A percentile compares a stretch with the other conserved stretches of the same genome.
phyloP scores from a whole-genome alignment of 2,797 vertebrate species.

The Novumbra hubbsi region DNA sequence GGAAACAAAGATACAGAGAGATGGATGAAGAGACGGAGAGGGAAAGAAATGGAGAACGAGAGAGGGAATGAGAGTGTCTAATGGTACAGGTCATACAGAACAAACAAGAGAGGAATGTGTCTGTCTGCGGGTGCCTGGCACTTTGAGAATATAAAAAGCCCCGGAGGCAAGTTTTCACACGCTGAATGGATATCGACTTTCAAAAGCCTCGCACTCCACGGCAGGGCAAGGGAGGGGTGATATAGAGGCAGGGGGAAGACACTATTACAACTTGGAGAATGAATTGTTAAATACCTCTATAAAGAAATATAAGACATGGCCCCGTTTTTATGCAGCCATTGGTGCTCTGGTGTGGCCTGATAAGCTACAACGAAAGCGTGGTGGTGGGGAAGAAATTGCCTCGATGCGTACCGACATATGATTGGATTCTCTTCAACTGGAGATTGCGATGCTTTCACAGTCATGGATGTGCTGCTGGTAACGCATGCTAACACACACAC shows the following conservation, averaged over 20 bases:
- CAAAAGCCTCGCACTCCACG: constrained; percentile 59
- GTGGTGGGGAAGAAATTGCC: constrained; percentile 9
- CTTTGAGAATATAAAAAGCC: constrained; percentile 61
- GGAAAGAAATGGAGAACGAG: constrained; percentile 22
- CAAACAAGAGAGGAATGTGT: constrained; percentile 61
- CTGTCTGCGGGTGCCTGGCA: constrained; percentile 44
- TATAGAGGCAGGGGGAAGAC: constrained; percentile 63
- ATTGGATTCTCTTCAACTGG: constrained; percentile 47
- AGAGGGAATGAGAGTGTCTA: constrained; percentile 28
- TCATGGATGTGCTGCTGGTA: constrained; percentile 22
- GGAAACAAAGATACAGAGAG: constrained; percentile 2
- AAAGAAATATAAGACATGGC: constrained; percentile 78
- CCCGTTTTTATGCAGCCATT: constrained; percentile 70
- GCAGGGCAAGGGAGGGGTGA: constrained; percentile 48
- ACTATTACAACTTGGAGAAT: constrained; percentile 77
- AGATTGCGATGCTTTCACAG: constrained; percentile 30
- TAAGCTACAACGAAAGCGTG: constrained; percentile 29
- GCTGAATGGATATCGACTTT: constrained; percentile 72
- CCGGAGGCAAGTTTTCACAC: constrained; percentile 50
- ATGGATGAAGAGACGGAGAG: neutral
- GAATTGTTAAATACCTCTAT: constrained; percentile 80
- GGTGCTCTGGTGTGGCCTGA: constrained; percentile 60
- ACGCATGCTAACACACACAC: constrained; percentile 24
- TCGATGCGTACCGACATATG: constrained; percentile 28
- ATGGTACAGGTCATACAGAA: constrained; percentile 52